Base-by-base conservation (phyloP, 1,140 invertebrate genomes). In the Atopsyche davidsoni region DNA sequence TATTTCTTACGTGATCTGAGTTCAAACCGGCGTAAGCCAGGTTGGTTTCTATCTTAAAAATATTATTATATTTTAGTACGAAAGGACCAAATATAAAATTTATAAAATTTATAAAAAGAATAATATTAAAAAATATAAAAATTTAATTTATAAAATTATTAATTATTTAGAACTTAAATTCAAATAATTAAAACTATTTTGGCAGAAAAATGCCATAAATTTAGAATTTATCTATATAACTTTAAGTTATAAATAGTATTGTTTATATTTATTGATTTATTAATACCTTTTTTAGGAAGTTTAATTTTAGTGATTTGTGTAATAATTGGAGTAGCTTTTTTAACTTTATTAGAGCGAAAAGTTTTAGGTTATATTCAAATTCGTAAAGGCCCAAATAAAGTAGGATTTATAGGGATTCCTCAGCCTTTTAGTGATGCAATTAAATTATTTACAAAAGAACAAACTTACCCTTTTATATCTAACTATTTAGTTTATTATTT, bases 1-100 rank as follows among this genome's bases (percentile, higher is more conserved):
- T 80, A 76, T 82, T 79, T 77, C 69, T 80, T 83, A 83, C 81
- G 82, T 83, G 79, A 84, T 83, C 76, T 84, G 80, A 50, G 39
- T 50, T 50, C 47, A 50, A 24, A 43, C 38, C 39, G 38, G 38
- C 19, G 38, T 50, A 21, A 50, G 47, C 43, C 50, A 52, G 51
- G 45, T 46, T 47, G 45, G 44, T 47, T 53, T 53, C 76, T 84
- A 4, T 17, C 21, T 21, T 40, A 18, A 40, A 7, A 19, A 18
- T 16, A 45, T 16, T 65, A 59, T 57, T 62, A 68, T 70, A 69
- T 70, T 75, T 74, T 81, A 78, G 77, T 82, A 82, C 79, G 77
- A 81, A 82, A 82, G 79, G 79, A 81, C 59, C 64, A 62, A 60
- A 58, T 65, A 69, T 59, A n/a, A n/a, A n/a, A n/a, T n/a, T n/a